A percentile compares a stretch with the other conserved stretches of the same genome.
These are phyloP conservation scores for Peromyscus attwateri DNA, from an alignment of 2,797 vertebrate species.

Conservation along the genomic window DNA sequence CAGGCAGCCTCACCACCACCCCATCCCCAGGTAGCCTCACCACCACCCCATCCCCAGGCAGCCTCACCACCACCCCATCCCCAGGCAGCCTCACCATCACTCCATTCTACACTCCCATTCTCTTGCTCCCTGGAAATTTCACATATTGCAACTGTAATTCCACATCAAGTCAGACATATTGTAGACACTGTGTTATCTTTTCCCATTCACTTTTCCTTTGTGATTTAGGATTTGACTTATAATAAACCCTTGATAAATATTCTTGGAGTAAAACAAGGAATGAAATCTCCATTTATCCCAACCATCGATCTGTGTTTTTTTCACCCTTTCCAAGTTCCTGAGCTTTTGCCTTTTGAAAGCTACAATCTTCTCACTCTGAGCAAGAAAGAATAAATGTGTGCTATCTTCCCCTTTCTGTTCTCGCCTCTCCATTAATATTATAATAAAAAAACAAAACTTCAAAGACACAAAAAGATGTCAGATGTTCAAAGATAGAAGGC, in stretches of 20 bases:
- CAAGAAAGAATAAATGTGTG: slow-evolving; percentile 52
- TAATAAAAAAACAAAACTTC: slow-evolving; percentile 76
- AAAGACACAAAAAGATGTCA: slow-evolving; percentile 67
- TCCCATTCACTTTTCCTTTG: slow-evolving; percentile 29
- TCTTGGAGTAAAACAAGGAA: slow-evolving; percentile 29
- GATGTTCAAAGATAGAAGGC: slow-evolving; percentile 57
- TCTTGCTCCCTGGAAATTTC: slow-evolving; percentile 25
- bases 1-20: too few species aligned
- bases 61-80: too few species aligned
- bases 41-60: too few species aligned
- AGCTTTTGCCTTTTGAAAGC: slow-evolving; percentile 66
- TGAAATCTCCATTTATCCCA: slow-evolving; percentile 57
- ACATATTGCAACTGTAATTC: slow-evolving; percentile 1
- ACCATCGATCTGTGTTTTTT: slow-evolving; percentile 21
- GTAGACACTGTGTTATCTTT: slow-evolving; percentile 46
- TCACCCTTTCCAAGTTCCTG: slow-evolving; percentile 25
- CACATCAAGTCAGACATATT: background rate
- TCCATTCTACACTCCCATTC: background rate
- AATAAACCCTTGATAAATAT: slow-evolving; percentile 49
- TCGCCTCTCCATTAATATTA: slow-evolving; percentile 63
- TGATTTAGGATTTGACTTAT: slow-evolving; percentile 40
- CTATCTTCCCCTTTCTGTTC: slow-evolving; percentile 53
- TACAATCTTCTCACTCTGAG: slow-evolving; percentile 54
- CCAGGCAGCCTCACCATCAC: background rate
- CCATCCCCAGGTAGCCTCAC: background rate